Percentiles rank a stretch among this genome's conserved stretches.
Conservation (phyloP, 30 jellyfish, hydroid and myxozoan genomes). For the Turritopsis rubra region DNA sequence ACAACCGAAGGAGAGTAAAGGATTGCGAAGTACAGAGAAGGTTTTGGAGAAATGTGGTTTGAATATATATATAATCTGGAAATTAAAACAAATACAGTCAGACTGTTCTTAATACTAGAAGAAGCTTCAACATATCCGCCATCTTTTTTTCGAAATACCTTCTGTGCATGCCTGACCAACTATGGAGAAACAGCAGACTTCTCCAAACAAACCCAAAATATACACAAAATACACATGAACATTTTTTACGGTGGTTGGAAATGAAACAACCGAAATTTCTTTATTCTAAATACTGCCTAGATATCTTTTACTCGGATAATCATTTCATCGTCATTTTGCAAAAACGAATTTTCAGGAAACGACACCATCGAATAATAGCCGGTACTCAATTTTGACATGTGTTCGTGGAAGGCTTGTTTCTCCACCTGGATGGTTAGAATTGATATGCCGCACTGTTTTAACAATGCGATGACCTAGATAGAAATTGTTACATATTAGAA, state of each 20-base stretch:
- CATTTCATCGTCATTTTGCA: neutral
- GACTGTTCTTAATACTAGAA: too few relatives aligned
- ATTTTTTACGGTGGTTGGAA: neutral
- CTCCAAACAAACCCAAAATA: too few relatives aligned
- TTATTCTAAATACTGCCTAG: neutral
- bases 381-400: conserved; percentile 39
- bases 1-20: too few relatives aligned
- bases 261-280: neutral
- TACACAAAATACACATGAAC: neutral
- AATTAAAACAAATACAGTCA: too few relatives aligned
- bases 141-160: too few relatives aligned
- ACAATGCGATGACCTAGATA: conserved; percentile 44
- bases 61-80: too few relatives aligned
- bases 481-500: neutral
- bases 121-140: too few relatives aligned
- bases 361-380: conserved; percentile 11
- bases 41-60: too few relatives aligned
- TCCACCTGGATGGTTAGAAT: conserved; percentile 66
- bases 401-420: conserved; percentile 63
- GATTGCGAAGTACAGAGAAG: too few relatives aligned
- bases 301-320: neutral
- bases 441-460: conserved; percentile 55
- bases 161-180: too few relatives aligned
- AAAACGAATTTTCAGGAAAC: conserved; percentile 3
- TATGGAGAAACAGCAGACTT: too few relatives aligned